Base-by-base conservation (phyloP, 2,113 vertebrate genomes). In the Lucifuga dentata region DNA sequence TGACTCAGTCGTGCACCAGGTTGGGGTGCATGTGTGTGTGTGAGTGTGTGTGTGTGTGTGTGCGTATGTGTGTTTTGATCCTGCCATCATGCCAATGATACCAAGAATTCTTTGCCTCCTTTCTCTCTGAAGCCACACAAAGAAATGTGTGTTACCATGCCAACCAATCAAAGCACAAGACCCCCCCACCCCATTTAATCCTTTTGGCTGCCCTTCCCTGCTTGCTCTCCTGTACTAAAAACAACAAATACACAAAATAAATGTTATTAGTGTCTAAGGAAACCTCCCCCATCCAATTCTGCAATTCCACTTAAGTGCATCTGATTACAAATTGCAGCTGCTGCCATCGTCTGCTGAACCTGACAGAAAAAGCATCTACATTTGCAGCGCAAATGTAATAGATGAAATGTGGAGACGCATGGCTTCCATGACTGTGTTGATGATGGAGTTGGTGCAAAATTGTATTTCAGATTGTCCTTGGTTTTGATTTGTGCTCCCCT, bases 81-180 rank as follows among this genome's bases (percentile, higher is more conserved):
- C 39, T 85, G 71, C 82, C 79, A 84, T 66, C 63, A 23, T 76
- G 78, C 78, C 85, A 84, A 33, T 68, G 56, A 71, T 83, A 81
- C 82, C 78, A 80, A 86, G 65, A 82, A 89, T 85, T 79, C 77
- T 71, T 75, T 67, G 72, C 85, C 59, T 66, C 36, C 40, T 60
- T 80, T 73, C 63, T 84, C 83, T 78, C 56, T 8, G 4, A 76
- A 81, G 78, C 72, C 51, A 46, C 80, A 89, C 84, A 88, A 89
- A 86, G 76, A 84, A 86, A 87, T 80, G 76, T 71, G 78, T 78
- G 90, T 88, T 90, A 80, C 90, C 77, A 89, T 91, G 88, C 85
- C 86, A 87, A 90, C 88, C 50, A 70, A 81, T 90, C 78, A 88
- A 86, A 87, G 79, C 70, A 9, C 67, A 55, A 59, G 40, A 61